Evolutionary conservation across 2,797 vertebrate species (phyloP), one percentile per base, ranked within the genome.

Genomic region (Tarsius wallacei): DNA sequence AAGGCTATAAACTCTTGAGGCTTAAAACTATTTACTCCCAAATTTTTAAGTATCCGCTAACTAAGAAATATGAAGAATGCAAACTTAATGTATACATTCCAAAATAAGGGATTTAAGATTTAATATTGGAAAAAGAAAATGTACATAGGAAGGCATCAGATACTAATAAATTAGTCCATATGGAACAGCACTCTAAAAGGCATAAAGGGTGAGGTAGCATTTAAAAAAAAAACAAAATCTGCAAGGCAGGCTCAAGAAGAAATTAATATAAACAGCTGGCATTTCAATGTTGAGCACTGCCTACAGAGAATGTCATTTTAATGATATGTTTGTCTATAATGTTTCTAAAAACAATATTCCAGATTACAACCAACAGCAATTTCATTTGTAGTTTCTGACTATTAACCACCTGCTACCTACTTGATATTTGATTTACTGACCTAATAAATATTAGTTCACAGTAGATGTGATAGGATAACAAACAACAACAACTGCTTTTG

Each of bases 91-190:
- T 53, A 64, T 51, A 11, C 14, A 28, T 2, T 83, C 10, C 76
- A 63, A 24, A 15, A 66, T 28, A 12, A 85, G 19, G 17, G 47
- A 76, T 81, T 95, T 84, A 87, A 76, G 91, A 81, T 81, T 87
- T 84, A 80, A 31, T 71, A 15, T 42, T 53, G 26, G 31, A 21
- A 84, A 84, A 87, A 1, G 7, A 87, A 90, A 63, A 47, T 7
- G 3, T 36, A 33, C 10, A 5, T 16, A 22, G n/a, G 14, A 70
- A 84, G 15, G 21, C 47, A 36, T 1, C 22, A 85, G 31, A 19
- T 78, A 28, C 12, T 57, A 87, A 53, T 61, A 66, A 85, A 68
- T 49, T 26, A 57, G 17, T 77, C 9, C 14, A n/a, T 73, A 33
- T 9, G 49, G 36, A 61, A 26, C 3, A n/a, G 14, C 12, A 33